Evolutionary conservation across 2,797 vertebrate genomes (phyloP).

Genomic region (Malurus splendens): DNA sequence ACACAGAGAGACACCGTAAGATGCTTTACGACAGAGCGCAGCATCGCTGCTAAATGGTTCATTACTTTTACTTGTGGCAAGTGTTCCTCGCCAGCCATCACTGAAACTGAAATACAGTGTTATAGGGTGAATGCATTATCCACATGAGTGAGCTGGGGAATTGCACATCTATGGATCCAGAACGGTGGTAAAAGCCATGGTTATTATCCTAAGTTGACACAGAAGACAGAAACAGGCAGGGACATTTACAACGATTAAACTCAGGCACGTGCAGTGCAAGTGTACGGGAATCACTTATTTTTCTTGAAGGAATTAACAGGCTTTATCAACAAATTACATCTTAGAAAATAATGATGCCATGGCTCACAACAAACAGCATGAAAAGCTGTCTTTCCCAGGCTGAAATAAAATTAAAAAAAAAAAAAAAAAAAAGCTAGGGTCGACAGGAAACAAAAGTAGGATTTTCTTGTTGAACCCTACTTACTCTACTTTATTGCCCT

Average conservation of each 20-base stretch:
- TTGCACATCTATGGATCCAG: background rate
- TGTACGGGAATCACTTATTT: background rate
- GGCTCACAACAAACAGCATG: background rate
- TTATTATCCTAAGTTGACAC: background rate
- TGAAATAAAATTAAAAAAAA: background rate
- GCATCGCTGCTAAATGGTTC: background rate
- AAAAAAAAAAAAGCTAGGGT: background rate
- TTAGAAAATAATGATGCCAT: background rate
- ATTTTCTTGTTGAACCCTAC: background rate
- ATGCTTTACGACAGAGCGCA: background rate
- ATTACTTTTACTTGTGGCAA: slow-evolving; percentile 8
- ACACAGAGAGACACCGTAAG: background rate
- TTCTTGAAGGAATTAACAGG: background rate
- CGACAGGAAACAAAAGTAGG: background rate
- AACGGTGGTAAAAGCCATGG: background rate
- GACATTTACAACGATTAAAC: background rate
- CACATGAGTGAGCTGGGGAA: background rate
- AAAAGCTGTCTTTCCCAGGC: background rate
- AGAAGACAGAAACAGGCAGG: background rate
- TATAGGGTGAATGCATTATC: background rate
- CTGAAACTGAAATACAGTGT: background rate
- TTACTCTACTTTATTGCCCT: background rate
- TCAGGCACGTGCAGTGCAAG: background rate
- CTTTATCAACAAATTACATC: background rate
- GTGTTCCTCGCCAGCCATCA: background rate